These are phyloP conservation scores for Panurus biarmicus DNA, from an alignment of 2,113 vertebrate species.

Conservation along the genomic window DNA sequence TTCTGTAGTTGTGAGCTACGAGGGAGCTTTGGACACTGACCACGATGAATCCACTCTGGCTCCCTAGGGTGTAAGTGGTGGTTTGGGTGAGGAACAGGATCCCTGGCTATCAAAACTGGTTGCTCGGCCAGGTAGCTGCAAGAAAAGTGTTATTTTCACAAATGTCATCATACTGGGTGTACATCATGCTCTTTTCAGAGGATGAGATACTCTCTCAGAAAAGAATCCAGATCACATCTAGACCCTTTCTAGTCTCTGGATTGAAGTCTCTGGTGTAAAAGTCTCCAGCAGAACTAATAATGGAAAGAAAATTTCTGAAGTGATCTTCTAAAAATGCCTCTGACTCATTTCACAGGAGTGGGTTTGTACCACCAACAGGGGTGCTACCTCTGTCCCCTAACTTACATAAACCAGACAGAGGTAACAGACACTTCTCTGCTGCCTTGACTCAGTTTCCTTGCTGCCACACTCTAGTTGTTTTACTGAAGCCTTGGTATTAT, in stretches of 20 bases:
- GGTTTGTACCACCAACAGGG: background rate
- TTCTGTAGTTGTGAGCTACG: background rate
- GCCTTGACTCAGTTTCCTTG: background rate
- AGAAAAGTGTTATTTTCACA: constrained; percentile 51
- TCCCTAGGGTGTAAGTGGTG: constrained; percentile 78
- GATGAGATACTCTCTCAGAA: background rate
- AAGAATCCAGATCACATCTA: background rate
- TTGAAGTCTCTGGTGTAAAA: background rate
- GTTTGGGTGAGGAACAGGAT: constrained; percentile 93
- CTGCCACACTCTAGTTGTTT: background rate
- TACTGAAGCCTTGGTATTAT: background rate
- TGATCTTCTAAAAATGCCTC: background rate
- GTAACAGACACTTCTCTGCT: background rate
- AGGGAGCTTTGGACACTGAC: background rate
- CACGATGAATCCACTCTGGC: background rate
- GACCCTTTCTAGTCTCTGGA: background rate
- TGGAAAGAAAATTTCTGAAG: background rate
- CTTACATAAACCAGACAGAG: background rate
- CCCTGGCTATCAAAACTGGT: constrained; percentile 98
- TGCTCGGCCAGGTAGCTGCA: constrained; percentile 88
- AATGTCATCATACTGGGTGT: background rate
- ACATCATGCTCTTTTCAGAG: background rate
- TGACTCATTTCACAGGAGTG: background rate
- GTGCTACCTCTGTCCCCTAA: background rate
- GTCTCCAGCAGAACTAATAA: background rate